phyloP scores from a whole-genome alignment of 2,888 invertebrate genomes.

The Meliscaeva auricollis region DNA sequence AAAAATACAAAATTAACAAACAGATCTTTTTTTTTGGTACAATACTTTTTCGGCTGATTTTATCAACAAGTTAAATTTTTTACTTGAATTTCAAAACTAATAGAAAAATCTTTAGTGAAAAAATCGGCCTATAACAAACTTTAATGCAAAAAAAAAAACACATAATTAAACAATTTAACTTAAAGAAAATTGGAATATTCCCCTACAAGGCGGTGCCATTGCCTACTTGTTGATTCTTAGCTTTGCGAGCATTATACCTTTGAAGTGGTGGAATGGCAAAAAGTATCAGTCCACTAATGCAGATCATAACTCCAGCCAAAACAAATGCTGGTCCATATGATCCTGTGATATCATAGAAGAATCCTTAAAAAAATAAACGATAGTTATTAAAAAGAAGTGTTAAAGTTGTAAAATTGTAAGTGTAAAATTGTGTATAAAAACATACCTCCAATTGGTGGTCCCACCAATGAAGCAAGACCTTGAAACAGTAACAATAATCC shows the following conservation, averaged over 20 bases:
- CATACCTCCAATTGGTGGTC: slow-evolving; percentile 96
- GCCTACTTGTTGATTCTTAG: slow-evolving; percentile 29
- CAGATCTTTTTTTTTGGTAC: not conserved
- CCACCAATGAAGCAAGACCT: slow-evolving; percentile 96
- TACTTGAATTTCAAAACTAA: too few relatives aligned
- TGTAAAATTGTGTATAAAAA: not conserved
- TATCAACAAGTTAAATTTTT: not conserved
- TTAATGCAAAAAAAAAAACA: not conserved
- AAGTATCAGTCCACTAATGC: slow-evolving; percentile 94
- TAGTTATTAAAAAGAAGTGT: not conserved
- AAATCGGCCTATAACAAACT: not conserved
- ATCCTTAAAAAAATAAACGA: slow-evolving; percentile 86
- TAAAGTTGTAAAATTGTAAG: not conserved
- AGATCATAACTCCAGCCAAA: slow-evolving; percentile 93
- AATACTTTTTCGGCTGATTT: not conserved
- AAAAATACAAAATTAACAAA: not conserved
- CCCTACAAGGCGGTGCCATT: slow-evolving; percentile 59
- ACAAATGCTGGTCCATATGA: slow-evolving; percentile 95
- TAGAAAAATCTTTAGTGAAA: not conserved
- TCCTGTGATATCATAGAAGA: slow-evolving; percentile 90
- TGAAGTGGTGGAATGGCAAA: slow-evolving; percentile 92
- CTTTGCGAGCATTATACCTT: slow-evolving; percentile 81
- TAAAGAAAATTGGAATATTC: not conserved
- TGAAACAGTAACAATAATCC: slow-evolving; percentile 96
- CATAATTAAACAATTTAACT: not conserved